Base-by-base conservation (phyloP, 1,140 invertebrate genomes). In the Formica selysi region DNA sequence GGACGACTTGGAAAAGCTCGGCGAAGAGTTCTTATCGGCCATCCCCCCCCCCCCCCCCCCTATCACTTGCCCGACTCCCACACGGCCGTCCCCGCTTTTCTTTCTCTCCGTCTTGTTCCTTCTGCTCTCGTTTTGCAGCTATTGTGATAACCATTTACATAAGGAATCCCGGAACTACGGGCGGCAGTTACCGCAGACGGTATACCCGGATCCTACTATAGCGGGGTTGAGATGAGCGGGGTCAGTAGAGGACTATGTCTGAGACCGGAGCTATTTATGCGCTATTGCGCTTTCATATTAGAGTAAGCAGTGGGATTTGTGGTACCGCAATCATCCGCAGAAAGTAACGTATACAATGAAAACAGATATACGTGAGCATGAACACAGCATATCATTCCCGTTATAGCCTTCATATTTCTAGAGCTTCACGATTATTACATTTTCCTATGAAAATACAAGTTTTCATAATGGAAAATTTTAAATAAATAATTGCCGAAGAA, bases 111-210 rank as follows among this genome's bases (percentile, higher is more conserved):
- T 71, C 73, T 70, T 64, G 16, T 57, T 67, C n/a, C 62, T 79
- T 86, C 65, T 62, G 68, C 68, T 76, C 73, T 85, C 90, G 71
- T 90, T 90, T 92, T 78, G 87, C 88, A 88, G 87, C 91, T 90
- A 92, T 90, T 91, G 89, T 86, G 91, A 93, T 92, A 93, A 89
- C 88, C 90, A 92, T 92, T 93, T 93, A 92, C 91, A 93, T 93
- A 93, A 89, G 88, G 87, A 87, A 90, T 92, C 90, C 80, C 74
- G 89, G 86, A 89, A 87, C 88, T 83, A 87, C 70, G 89, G 76
- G 62, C 79, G 89, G 89, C 88, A 89, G 87, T 92, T 91, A 89
- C 89, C 87, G 86, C 89, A 79, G 87, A 86, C 89, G 76, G 51
- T 80, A 83, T 78, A 78, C 61, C 48, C 76, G 79, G 79, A 81